Evolutionary conservation across 2,113 vertebrate genomes (phyloP), one percentile per base, ranked within the genome.

Genomic region (Rhegmatorhina hoffmannsi): DNA sequence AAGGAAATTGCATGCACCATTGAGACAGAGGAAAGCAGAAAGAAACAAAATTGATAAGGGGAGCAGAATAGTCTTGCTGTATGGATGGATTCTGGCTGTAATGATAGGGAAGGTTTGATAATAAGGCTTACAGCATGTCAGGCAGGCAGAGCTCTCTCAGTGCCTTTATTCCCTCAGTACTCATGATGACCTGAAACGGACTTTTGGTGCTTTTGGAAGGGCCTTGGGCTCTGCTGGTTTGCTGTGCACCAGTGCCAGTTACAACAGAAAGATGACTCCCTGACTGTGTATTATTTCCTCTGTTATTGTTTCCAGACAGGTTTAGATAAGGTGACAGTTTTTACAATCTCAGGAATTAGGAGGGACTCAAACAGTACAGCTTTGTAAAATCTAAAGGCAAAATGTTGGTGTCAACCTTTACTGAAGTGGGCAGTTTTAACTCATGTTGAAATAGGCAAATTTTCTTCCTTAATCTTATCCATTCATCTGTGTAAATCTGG

Each of bases 1-100:
- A 74, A 60, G 19, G 46, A 72, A 95, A 92, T 95, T 95, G 75
- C 69, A 77, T 56, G 46, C 83, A 78, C 64, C 0, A 2, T 76
- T 84, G 90, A 96, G 82, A 91, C 38, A 87, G 29, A 75, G 55
- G 40, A 44, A 94, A 88, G 50, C 20, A 76, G 47, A 88, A 90
- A 87, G 58, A 76, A 70, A 31, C 23, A 70, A 81, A 90, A 88
- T n/a, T 60, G 62, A 83, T 75, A 66, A 80, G n/a, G 28, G 15
- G 17, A 90, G 68, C 53, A 75, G 17, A 93, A 50, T 34, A 73
- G 19, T 47, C 55, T 84, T 66, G 33, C 26, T 80, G 4, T 82
- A 6, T 81, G 53, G 38, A 33, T 94, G 40, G 29, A 74, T 90
- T 90, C 84, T 79, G 73, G 8, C 29, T 77, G 44, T 66, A 83